These are phyloP conservation scores for Molanna angustata DNA, from an alignment of 2,888 invertebrate species.

Conservation along the genomic window DNA sequence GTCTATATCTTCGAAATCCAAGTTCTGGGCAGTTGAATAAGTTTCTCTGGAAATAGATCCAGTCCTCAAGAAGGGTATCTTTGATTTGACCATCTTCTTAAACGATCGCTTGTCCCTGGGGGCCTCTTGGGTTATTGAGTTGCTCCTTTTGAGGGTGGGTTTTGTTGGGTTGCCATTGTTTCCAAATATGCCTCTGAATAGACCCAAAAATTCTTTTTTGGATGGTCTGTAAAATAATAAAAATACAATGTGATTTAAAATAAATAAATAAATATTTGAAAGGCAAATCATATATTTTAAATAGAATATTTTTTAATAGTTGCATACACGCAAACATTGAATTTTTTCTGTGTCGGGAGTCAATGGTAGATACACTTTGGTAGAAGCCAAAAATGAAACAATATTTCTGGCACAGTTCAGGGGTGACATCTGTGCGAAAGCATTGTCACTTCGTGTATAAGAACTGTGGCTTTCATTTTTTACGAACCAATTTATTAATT, in stretches of 20 bases:
- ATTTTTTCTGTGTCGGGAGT: too few relatives aligned
- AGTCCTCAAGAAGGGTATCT: slow-evolving; percentile 6
- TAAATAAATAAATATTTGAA: slow-evolving; percentile 1
- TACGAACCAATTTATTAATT: too few relatives aligned
- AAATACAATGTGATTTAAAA: background rate
- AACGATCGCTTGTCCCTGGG: slow-evolving; percentile 1
- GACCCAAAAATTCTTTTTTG: slow-evolving; percentile 16
- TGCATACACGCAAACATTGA: too few relatives aligned
- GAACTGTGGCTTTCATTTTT: too few relatives aligned
- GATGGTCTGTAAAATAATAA: slow-evolving; percentile 15
- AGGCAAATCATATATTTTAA: too few relatives aligned
- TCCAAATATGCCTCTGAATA: slow-evolving; percentile 19
- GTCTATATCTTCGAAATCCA: slow-evolving; percentile 16
- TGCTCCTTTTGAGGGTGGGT: slow-evolving; percentile 1
- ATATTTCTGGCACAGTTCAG: too few relatives aligned
- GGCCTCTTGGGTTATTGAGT: background rate
- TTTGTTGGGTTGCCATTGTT: too few relatives aligned
- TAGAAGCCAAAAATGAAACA: too few relatives aligned
- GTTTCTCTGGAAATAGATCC: background rate
- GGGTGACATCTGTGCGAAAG: too few relatives aligned
- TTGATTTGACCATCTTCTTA: slow-evolving; percentile 9
- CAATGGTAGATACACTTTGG: too few relatives aligned
- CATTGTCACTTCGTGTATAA: too few relatives aligned
- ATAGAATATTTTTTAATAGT: too few relatives aligned
- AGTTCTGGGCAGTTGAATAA: background rate